Evolutionary conservation across 2,888 invertebrate genomes (phyloP).

Genomic region (Ectemnius continuus): DNA sequence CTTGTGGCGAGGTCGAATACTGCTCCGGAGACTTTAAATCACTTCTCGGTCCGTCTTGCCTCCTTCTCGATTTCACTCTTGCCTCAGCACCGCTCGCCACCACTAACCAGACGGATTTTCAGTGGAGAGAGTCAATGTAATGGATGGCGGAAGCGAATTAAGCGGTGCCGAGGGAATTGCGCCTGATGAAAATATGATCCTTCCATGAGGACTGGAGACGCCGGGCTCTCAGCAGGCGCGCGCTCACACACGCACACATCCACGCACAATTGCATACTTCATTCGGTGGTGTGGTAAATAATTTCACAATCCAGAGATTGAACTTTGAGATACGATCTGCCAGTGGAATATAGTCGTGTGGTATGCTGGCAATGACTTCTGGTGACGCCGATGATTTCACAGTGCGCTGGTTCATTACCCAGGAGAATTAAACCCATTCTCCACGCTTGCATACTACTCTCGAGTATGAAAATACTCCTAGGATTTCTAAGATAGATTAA

Average conservation of each 20-base stretch:
- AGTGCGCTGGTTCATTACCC: not conserved
- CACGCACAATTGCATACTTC: too few species aligned
- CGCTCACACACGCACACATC: too few species aligned
- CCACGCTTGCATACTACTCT: too few species aligned
- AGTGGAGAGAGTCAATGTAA: not conserved
- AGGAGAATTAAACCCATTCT: not conserved
- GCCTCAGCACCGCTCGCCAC: too few species aligned
- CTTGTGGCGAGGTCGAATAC: not conserved
- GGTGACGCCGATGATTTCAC: not conserved
- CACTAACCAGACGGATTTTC: too few species aligned
- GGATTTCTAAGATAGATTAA: too few species aligned
- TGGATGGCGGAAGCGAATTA: slow-evolving; percentile 1
- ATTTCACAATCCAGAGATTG: too few species aligned
- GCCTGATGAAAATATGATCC: slow-evolving; percentile 6
- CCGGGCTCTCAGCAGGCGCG: not conserved
- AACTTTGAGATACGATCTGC: too few species aligned
- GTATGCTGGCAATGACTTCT: slow-evolving; percentile 6
- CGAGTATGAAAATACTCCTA: too few species aligned
- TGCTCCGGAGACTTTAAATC: not conserved
- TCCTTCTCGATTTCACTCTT: too few species aligned
- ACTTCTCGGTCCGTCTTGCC: not conserved
- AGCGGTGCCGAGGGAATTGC: not conserved
- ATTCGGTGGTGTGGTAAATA: too few species aligned
- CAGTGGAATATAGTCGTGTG: not conserved
- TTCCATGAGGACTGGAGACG: not conserved